These are phyloP conservation scores for Strix uralensis DNA, from an alignment of 2,113 vertebrate genomes.

Conservation along the genomic window DNA sequence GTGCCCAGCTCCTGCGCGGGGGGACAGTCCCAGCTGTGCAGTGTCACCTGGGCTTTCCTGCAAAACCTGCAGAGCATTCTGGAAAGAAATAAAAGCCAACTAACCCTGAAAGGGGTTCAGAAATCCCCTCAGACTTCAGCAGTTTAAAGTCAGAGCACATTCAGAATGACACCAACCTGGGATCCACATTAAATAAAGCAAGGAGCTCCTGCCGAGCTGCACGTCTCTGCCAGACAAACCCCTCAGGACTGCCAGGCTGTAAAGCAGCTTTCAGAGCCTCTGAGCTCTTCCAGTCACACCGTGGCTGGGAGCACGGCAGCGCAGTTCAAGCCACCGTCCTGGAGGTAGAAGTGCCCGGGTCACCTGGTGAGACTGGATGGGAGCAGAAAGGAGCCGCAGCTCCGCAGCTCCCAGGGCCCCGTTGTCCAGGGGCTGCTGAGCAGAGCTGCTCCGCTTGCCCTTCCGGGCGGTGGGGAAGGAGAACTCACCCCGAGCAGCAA, in stretches of 20 bases:
- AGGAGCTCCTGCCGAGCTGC: neutral
- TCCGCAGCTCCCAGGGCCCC: accelerated
- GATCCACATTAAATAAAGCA: accelerated
- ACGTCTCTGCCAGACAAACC: accelerated
- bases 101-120: neutral
- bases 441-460: neutral
- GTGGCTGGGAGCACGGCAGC: accelerated
- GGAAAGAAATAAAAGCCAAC: neutral
- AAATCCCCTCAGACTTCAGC: accelerated
- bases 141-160: accelerated
- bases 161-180: accelerated
- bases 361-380: neutral
- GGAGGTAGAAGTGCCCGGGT: neutral
- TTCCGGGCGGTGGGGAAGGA: neutral
- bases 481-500: neutral
- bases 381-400: no score
- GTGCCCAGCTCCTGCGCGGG: neutral
- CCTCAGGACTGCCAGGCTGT: accelerated
- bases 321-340: neutral
- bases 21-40: accelerated
- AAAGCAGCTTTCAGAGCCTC: neutral
- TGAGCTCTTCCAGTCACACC: accelerated
- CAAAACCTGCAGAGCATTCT: neutral
- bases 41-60: accelerated
- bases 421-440: neutral